Conservation (phyloP, 2,888 invertebrate species). For the Amphiduros pacificus region DNA sequence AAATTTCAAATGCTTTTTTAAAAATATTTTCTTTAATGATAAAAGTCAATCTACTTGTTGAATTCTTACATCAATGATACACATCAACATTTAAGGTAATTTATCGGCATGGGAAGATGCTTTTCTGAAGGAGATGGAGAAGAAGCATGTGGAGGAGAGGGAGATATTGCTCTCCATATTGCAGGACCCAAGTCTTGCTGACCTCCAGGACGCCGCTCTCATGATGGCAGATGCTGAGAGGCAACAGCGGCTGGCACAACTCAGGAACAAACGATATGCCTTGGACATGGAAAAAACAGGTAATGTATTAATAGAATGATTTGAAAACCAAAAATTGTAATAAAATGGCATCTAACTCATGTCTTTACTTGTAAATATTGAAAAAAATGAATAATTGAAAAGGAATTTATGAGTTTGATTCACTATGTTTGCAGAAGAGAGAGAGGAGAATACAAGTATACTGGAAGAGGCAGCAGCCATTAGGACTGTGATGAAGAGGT, state of each 20-base stretch:
- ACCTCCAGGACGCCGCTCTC: conserved; percentile 42
- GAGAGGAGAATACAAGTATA: conserved; percentile 43
- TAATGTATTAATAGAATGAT: too few species aligned
- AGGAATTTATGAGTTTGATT: too few species aligned
- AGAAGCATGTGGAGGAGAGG: conserved; percentile 50
- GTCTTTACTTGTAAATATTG: too few species aligned
- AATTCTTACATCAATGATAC: too few species aligned
- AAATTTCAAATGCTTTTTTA: background rate
- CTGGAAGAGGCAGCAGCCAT: conserved; percentile 55
- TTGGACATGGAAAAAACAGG: conserved; percentile 40
- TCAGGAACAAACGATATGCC: conserved; percentile 38
- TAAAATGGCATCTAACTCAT: too few species aligned
- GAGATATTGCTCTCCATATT: conserved; percentile 47
- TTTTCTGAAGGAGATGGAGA: conserved; percentile 40
- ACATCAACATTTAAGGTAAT: background rate
- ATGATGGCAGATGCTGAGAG: conserved; percentile 51
- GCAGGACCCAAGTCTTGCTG: conserved; percentile 49
- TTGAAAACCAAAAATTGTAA: too few species aligned
- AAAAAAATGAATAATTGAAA: too few species aligned
- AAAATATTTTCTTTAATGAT: background rate
- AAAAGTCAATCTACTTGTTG: too few species aligned
- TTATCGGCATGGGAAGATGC: conserved; percentile 36
- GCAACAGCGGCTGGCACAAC: conserved; percentile 54
- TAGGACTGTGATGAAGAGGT: conserved; percentile 34
- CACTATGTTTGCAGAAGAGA: conserved; percentile 38